Evolutionary conservation across 1,140 invertebrate genomes (phyloP), one percentile per base, ranked within the genome.

Genomic region (Hydropsyche tenuis): DNA sequence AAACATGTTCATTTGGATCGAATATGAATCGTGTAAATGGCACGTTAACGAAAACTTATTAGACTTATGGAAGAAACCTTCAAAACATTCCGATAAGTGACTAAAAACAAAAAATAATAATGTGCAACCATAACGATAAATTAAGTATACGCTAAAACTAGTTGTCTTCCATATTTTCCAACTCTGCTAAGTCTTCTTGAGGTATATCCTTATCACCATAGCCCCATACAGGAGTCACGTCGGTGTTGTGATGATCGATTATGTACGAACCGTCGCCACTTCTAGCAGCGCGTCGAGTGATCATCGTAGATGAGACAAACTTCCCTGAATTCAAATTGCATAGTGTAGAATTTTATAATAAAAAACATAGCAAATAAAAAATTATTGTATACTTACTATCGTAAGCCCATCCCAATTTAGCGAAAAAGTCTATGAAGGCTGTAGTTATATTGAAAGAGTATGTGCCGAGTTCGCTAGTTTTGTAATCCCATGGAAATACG

Each of bases 401-500:
- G 78, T 90, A 93, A 9, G 91, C 92, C 89, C 91, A 91, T 20
- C 92, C 92, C 12, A 93, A 79, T 69, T 85, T 86, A 0, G 90
- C 89, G 70, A 92, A 93, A 0, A 86, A 83, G 75, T 93, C 90
- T 51, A 94, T 93, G 74, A 93, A 91, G 0, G 78, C 86, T 0
- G 92, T 93, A 0, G 90, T 92, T 0, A 90, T 78, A 78, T 94
- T 93, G 48, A 89, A 85, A 7, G 81, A 82, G 66, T 88, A 89
- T 51, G 87, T 83, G 0, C 92, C 92, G 1, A 93, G 83, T 78
- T 98, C 96, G 0, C 92, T 91, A 0, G 94, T 93, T 78, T 92
- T 90, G 81, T 96, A 96, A 81, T 98, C 96, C 88, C 91, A 94
- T 0, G 95, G 95, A 80, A 93, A 93, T 0, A 94, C 93, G 80